Evolutionary conservation across 2,113 vertebrate species (phyloP), one percentile per base, ranked within the genome.

Genomic region (Macroglossus sobrinus): DNA sequence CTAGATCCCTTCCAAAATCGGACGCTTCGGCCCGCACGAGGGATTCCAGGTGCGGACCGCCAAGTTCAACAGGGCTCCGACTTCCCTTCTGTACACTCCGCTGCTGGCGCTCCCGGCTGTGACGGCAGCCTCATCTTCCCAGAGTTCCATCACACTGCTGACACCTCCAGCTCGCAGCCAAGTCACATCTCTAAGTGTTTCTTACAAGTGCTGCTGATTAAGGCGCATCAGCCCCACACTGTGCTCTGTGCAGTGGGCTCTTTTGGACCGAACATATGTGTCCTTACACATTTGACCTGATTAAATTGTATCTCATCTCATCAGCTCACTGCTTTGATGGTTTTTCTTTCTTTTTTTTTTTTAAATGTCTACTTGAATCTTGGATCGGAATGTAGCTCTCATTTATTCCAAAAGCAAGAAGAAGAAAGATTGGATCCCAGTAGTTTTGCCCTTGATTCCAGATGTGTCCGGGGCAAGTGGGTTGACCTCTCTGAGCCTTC

Each of bases 211-310:
- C 81, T 90, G 18, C 74, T 97, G 89, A 96, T 97, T 79, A 82
- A 61, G 74, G 53, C 85, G n/a, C 53, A 53, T 47, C 61, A 19
- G 22, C 61, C 50, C 85, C 96, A 35, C 66, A 81, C 93, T 95
- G 94, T 33, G 91, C 78, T 82, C 79, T 26, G 26, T 45, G 59
- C 76, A 96, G 66, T 79, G 78, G 88, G 15, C 38, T 78, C 69
- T 89, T 79, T 88, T 66, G 91, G 66, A 69, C 76, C 33, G 26
- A 61, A 84, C 74, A 45, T 59, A 24, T 93, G 74, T 57, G 76
- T 94, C 71, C 94, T 97, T 85, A 74, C 15, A 86, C 68, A 38
- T 96, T 78, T 97, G 94, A 94, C 85, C 93, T 97, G 97, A 97
- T 97, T 97, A 95, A 40, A 94, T 79, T 91, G 76, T 68, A 75